Evolutionary conservation across 2,888 invertebrate species (phyloP).

Genomic region (Yponomeuta cagnagella): DNA sequence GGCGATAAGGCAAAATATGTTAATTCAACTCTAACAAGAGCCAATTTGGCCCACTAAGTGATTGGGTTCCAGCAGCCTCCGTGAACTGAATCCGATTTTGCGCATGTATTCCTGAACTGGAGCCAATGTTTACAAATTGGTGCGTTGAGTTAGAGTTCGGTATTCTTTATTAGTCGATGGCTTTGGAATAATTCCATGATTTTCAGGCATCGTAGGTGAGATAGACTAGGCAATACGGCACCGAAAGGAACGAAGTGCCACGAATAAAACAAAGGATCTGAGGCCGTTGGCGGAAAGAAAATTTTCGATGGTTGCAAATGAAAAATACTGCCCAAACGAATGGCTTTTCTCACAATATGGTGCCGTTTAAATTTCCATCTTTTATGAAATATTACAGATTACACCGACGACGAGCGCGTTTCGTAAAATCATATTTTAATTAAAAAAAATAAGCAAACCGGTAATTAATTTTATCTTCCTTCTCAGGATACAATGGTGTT

Average conservation of each 20-base stretch:
- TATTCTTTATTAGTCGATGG: slow-evolving; percentile 42
- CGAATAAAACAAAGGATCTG: not conserved
- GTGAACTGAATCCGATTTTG: slow-evolving; percentile 65
- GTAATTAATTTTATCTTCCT: slow-evolving; percentile 59
- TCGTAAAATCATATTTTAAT: slow-evolving; percentile 68
- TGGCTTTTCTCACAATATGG: slow-evolving; percentile 70
- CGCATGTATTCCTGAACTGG: slow-evolving; percentile 41
- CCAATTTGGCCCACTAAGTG: slow-evolving; percentile 73
- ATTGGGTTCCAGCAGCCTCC: slow-evolving; percentile 61
- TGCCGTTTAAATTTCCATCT: slow-evolving; percentile 70
- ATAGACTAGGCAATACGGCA: not conserved
- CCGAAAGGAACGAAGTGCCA: not conserved
- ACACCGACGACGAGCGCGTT: slow-evolving; percentile 45
- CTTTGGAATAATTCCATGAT: slow-evolving; percentile 34
- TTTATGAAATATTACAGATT: slow-evolving; percentile 70
- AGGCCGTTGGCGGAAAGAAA: slow-evolving; percentile 44
- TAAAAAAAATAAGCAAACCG: slow-evolving; percentile 64
- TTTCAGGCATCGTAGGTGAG: not conserved
- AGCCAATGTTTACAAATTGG: slow-evolving; percentile 69
- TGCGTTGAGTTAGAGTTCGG: slow-evolving; percentile 32
- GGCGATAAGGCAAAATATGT: slow-evolving; percentile 73
- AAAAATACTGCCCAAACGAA: slow-evolving; percentile 63
- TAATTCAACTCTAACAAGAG: slow-evolving; percentile 60
- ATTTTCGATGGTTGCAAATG: slow-evolving; percentile 39
- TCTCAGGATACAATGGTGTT: slow-evolving; percentile 52